Evolutionary conservation across 2,888 invertebrate genomes (phyloP).

Genomic region (Noctua janthina): DNA sequence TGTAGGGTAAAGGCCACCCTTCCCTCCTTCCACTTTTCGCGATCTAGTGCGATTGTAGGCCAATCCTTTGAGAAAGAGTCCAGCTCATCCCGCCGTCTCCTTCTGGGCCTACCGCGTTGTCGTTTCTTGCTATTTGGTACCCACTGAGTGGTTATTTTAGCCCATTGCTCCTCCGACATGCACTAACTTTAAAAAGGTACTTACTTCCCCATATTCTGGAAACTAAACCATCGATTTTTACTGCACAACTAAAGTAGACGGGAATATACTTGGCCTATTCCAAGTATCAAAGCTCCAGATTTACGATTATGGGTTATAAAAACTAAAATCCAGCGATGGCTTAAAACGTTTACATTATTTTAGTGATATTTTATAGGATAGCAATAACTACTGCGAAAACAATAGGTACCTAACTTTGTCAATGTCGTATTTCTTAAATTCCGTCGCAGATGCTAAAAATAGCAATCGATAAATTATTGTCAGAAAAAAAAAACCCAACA

Average conservation of each 20-base stretch:
- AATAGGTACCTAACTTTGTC: background rate
- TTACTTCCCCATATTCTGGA: background rate
- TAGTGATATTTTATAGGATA: constrained; percentile 41
- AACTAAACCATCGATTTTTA: constrained; percentile 3
- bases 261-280: too few species aligned
- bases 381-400: constrained; percentile 17
- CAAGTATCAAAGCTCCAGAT: constrained; percentile 18
- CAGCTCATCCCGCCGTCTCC: too few species aligned
- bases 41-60: too few species aligned
- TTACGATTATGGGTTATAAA: constrained; percentile 59
- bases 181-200: background rate
- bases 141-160: background rate
- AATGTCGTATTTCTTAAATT: too few species aligned
- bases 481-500: too few species aligned
- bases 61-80: too few species aligned
- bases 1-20: too few species aligned
- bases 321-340: constrained; percentile 47
- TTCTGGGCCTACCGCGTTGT: background rate
- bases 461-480: too few species aligned
- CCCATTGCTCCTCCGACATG: background rate
- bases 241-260: constrained; percentile 12
- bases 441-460: too few species aligned
- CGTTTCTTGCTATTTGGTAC: background rate
- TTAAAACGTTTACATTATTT: constrained; percentile 40
- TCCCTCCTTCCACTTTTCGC: too few species aligned